A percentile compares a stretch with the other conserved stretches of the same genome.
Evolutionary conservation across 2,888 invertebrate species (phyloP).

Genomic region (Rhingia rostrata): DNA sequence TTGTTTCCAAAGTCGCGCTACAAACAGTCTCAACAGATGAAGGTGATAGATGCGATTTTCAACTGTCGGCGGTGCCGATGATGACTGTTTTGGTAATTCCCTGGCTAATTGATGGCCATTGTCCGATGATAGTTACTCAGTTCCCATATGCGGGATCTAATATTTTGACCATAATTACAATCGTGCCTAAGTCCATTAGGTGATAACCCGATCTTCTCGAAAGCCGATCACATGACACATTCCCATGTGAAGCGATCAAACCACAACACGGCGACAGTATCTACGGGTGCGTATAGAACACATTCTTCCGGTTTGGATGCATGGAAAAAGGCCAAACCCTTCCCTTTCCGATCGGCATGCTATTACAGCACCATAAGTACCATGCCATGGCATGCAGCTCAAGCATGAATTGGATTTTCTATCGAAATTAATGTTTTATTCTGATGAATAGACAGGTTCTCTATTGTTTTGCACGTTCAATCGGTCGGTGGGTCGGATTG

Average conservation of each 20-base stretch:
- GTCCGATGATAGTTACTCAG: constrained; percentile 9
- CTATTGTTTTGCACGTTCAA: constrained; percentile 45
- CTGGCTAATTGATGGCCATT: constrained; percentile 58
- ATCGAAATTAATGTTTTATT: constrained; percentile 65
- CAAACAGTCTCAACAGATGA: background rate
- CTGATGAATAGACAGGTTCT: constrained; percentile 53
- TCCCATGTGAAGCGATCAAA: constrained; percentile 18
- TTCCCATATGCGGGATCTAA: constrained; percentile 35
- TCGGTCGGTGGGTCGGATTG: constrained; percentile 23
- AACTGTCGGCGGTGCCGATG: background rate
- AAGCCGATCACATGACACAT: constrained; percentile 48
- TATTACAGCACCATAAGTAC: background rate
- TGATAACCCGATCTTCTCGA: constrained; percentile 53
- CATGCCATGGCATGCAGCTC: background rate
- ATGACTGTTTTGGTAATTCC: constrained; percentile 24
- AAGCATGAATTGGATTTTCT: constrained; percentile 46
- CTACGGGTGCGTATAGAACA: background rate
- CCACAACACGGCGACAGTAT: constrained; percentile 5
- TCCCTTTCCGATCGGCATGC: background rate
- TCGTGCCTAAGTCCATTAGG: constrained; percentile 35
- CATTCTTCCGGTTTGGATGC: constrained; percentile 51
- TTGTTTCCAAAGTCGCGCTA: constrained; percentile 24
- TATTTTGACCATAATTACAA: constrained; percentile 15
- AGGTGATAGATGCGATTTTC: constrained; percentile 1
- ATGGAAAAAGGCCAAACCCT: constrained; percentile 17